Evolutionary conservation across 2,113 vertebrate species (phyloP).

Genomic region (Phoxinus phoxinus): DNA sequence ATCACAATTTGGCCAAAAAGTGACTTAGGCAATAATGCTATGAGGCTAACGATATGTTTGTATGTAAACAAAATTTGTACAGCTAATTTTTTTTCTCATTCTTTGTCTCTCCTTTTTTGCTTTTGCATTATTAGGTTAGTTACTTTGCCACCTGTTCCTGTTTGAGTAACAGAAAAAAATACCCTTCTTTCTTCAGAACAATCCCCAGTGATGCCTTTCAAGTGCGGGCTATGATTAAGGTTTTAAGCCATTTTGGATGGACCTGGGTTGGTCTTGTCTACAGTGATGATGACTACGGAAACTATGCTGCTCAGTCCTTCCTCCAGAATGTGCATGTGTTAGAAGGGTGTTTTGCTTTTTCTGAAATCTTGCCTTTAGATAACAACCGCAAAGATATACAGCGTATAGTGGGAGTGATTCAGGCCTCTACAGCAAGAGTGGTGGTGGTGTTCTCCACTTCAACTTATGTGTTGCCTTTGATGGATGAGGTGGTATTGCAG

Average conservation of each 20-base stretch:
- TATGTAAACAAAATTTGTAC: not conserved
- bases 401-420: not conserved
- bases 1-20: too few relatives aligned
- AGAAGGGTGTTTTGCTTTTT: slow-evolving; percentile 29
- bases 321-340: not conserved
- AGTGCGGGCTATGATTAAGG: slow-evolving; percentile 26
- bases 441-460: slow-evolving; percentile 50
- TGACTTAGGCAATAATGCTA: too few relatives aligned
- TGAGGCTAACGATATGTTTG: too few relatives aligned
- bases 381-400: not conserved
- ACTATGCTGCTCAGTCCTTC: not conserved
- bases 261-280: slow-evolving; percentile 45
- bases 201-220: slow-evolving; percentile 52
- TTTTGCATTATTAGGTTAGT: slow-evolving; percentile 41
- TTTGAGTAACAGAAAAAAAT: slow-evolving; percentile 24
- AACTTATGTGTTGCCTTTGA: slow-evolving; percentile 58
- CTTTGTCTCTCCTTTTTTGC: not conserved
- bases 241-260: slow-evolving; percentile 48
- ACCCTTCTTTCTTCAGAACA: slow-evolving; percentile 50
- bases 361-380: slow-evolving; percentile 29
- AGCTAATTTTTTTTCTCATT: not conserved
- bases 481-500: slow-evolving; percentile 60
- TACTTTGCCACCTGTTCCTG: slow-evolving; percentile 48
- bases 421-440: slow-evolving; percentile 15
- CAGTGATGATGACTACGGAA: slow-evolving; percentile 50